Evolutionary conservation across 2,113 vertebrate species (phyloP), one percentile per base, ranked within the genome.

Genomic region (Nymphicus hollandicus): DNA sequence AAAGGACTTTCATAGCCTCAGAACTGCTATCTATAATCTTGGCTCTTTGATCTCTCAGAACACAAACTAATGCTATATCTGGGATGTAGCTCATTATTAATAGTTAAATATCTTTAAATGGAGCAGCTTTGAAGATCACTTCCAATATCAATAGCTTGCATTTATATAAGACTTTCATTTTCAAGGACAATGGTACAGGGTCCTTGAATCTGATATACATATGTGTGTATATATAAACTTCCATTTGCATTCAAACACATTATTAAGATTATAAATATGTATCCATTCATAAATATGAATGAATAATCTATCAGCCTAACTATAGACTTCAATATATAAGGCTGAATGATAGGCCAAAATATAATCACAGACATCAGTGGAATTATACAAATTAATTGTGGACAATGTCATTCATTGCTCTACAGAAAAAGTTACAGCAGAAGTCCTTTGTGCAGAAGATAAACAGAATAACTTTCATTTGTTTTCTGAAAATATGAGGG

Each of bases 61-160:
- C 66, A 88, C 8, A 23, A 86, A 79, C 60, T 50, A 84, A 70
- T 71, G 47, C 29, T 66, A 2, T 55, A 78, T 43, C 71, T 81
- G 68, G 17, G 66, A 78, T 73, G 24, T 20, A 88, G 61, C 60
- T 95, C 74, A 91, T 91, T 96, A 93, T 89, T 95, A 94, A 86
- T 33, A 94, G 53, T 87, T 89, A 91, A 89, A 70, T 82, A 80
- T 50, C 74, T 94, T 82, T 63, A 87, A 89, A 65, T 70, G 63
- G 43, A 81, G 27, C 28, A 73, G 49, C 71, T 91, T 79, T 89
- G 81, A 89, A 86, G 53, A 85, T 81, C n/a, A 73, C 5, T 88
- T 84, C 46, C 79, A 92, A 46, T 80, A 94, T 35, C 79, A 88
- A 86, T 33, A 65, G 23, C 15, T 29, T 58, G 74, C 70, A 85